These are phyloP conservation scores for Falco concolor DNA, from an alignment of 2,797 vertebrate species.

Conservation along the genomic window DNA sequence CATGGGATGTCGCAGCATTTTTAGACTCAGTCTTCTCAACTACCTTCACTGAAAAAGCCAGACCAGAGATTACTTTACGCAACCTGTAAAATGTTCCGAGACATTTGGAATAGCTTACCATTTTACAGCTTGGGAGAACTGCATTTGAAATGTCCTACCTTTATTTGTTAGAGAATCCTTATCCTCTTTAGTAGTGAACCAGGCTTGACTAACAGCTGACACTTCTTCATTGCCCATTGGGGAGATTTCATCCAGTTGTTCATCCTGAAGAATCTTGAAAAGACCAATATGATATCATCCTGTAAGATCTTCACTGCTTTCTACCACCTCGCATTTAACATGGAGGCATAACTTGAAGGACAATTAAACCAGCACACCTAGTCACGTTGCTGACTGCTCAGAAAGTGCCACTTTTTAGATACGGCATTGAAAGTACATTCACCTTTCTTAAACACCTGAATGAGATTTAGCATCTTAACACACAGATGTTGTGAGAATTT, in stretches of 20 bases:
- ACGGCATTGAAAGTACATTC: background rate
- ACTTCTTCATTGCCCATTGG: conserved; percentile 84
- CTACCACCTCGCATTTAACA: background rate
- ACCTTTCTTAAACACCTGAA: background rate
- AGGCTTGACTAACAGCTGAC: conserved; percentile 94
- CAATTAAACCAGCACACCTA: background rate
- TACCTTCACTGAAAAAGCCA: background rate
- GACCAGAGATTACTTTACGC: background rate
- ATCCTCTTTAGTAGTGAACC: conserved; percentile 99
- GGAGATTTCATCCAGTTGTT: conserved; percentile 80
- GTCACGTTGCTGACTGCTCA: background rate
- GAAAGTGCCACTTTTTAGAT: background rate
- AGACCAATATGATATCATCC: background rate
- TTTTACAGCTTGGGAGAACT: background rate
- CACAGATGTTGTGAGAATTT: background rate
- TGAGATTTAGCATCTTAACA: background rate
- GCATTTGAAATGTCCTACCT: conserved; percentile 72
- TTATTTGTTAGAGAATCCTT: conserved; percentile 97
- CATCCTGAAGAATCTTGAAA: conserved; percentile 86
- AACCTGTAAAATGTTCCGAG: background rate
- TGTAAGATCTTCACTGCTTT: background rate
- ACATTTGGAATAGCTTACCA: background rate
- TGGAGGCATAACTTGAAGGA: background rate
- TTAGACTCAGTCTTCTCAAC: background rate
- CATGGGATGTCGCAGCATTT: background rate